Conservation (phyloP, 2,888 invertebrate genomes). For the Taphrorychus bicolor region DNA sequence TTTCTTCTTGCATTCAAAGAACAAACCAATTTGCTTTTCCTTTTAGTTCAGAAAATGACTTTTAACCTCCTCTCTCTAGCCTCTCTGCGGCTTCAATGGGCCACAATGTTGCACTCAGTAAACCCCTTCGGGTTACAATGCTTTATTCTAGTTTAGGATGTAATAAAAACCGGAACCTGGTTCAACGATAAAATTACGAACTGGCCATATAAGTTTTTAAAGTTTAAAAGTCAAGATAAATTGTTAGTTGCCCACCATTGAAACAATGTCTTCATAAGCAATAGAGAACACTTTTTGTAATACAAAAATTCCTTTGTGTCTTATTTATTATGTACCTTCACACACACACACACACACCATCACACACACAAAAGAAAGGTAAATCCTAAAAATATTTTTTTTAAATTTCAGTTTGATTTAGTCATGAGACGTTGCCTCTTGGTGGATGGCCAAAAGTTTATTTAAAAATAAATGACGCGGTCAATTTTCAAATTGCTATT, state of each 20-base stretch:
- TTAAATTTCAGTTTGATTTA: neutral
- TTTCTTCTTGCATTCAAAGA: neutral
- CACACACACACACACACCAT: too few species aligned
- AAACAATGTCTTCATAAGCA: neutral
- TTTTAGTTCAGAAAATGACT: neutral
- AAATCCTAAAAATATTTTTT: neutral
- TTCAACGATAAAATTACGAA: slow-evolving; percentile 8
- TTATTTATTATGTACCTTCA: too few species aligned
- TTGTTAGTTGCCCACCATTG: neutral
- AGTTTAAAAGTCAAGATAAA: neutral
- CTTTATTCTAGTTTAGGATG: slow-evolving; percentile 15
- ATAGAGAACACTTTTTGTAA: too few species aligned
- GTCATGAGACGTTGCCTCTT: neutral
- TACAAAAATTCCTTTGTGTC: too few species aligned
- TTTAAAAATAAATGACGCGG: neutral
- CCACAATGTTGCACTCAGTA: slow-evolving; percentile 14
- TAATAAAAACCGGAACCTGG: slow-evolving; percentile 7
- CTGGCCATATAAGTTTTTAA: neutral
- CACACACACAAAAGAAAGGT: too few species aligned
- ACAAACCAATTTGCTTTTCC: neutral
- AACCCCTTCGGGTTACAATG: slow-evolving; percentile 5
- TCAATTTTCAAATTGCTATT: neutral
- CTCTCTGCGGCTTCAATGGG: neutral
- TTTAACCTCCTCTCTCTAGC: neutral
- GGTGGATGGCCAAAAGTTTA: neutral